Conservation (phyloP, 2,113 vertebrate species). For the Alethe castanea region DNA sequence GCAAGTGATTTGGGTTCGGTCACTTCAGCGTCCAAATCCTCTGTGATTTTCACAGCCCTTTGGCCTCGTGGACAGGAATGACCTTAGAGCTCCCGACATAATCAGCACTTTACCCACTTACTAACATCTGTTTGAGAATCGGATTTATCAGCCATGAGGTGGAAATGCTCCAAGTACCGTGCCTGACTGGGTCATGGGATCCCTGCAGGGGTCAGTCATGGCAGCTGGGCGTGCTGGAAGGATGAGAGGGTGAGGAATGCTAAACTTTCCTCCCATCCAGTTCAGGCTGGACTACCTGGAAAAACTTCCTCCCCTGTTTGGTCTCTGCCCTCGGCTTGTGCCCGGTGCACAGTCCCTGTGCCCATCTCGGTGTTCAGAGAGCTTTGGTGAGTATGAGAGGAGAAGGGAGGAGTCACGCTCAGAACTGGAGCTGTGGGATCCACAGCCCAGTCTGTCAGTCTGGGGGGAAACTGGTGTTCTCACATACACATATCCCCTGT, state of each 20-base stretch:
- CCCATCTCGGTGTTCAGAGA: neutral
- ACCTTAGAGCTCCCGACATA: neutral
- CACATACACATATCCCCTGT: neutral
- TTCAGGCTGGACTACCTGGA: neutral
- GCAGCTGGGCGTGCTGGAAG: neutral
- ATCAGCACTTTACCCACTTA: neutral
- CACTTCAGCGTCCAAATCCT: neutral
- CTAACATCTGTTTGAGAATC: neutral
- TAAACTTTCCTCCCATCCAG: neutral
- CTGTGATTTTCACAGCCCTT: neutral
- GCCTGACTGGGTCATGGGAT: neutral
- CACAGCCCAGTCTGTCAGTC: neutral
- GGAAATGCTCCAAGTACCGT: neutral
- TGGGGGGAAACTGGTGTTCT: neutral
- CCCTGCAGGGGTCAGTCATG: neutral
- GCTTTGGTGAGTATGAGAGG: neutral
- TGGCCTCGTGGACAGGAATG: neutral
- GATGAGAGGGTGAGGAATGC: neutral
- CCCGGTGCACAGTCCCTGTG: no score
- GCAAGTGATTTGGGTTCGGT: neutral
- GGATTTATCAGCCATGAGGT: neutral
- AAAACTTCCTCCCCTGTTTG: neutral
- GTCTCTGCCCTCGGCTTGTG: neutral
- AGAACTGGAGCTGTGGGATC: neutral
- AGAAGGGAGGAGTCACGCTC: neutral